Conservation (phyloP, 2,113 vertebrate species). For the Donacobius atricapilla region DNA sequence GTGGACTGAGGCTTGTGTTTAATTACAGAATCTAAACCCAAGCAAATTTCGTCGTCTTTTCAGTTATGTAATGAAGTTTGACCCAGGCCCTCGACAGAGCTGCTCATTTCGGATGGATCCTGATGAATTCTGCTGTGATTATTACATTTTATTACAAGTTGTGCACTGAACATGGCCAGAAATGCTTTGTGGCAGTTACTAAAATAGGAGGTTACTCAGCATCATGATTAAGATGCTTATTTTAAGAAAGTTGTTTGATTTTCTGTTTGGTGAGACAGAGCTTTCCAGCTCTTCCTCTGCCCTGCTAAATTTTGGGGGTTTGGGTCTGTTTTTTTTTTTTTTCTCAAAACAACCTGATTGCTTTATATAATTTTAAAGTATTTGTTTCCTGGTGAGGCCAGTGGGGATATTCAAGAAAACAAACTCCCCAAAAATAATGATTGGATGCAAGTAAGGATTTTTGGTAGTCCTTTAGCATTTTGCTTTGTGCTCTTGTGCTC, state of each 20-base stretch:
- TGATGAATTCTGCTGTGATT: not conserved
- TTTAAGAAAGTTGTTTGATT: not conserved
- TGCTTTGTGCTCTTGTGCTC: constrained; percentile 45
- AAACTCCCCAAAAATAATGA: rapidly evolving
- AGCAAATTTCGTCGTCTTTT: not conserved
- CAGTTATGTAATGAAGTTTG: not conserved
- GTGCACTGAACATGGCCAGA: not conserved
- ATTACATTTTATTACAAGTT: not conserved
- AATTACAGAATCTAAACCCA: not conserved
- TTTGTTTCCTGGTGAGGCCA: not conserved
- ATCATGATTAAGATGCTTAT: not conserved
- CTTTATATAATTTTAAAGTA: not conserved
- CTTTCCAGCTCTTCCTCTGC: not conserved
- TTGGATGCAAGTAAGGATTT: not conserved
- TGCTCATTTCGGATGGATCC: not conserved
- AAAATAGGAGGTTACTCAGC: not conserved
- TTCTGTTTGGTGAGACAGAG: not conserved
- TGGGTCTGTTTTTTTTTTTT: not conserved
- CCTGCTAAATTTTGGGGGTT: not conserved
- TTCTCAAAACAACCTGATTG: not conserved
- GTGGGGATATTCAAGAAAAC: not conserved
- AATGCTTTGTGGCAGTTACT: not conserved
- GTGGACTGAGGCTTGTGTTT: not conserved
- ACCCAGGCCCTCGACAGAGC: not conserved
- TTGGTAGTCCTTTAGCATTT: not conserved